Evolutionary conservation across 2,888 invertebrate species (phyloP).

Genomic region (Keiferia lycopersicella): DNA sequence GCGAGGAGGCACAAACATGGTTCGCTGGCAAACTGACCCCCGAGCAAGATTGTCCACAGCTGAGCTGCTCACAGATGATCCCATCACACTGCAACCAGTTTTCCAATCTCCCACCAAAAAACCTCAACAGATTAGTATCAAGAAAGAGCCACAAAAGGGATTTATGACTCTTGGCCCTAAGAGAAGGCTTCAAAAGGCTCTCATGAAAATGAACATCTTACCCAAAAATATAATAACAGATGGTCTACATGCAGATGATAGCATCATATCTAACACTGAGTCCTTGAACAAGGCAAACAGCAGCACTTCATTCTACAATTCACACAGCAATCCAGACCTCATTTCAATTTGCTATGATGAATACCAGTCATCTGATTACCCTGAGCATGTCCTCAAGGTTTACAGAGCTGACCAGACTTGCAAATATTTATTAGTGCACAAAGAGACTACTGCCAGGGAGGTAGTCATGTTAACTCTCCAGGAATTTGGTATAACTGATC

Average conservation of each 20-base stretch:
- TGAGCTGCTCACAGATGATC: constrained; percentile 82
- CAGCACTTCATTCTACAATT: constrained; percentile 85
- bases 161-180: constrained; percentile 96
- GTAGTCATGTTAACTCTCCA: constrained; percentile 98
- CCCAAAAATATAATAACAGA: constrained; percentile 90
- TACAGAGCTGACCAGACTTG: constrained; percentile 98
- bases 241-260: constrained; percentile 85
- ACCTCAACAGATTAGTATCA: constrained; percentile 80
- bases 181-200: constrained; percentile 89
- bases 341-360: constrained; percentile 92
- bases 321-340: constrained; percentile 94
- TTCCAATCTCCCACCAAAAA: constrained; percentile 80
- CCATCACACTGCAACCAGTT: constrained; percentile 69
- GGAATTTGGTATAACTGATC: constrained; percentile 97
- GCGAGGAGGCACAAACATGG: constrained; percentile 84
- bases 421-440: constrained; percentile 97
- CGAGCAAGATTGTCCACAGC: constrained; percentile 90
- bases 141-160: constrained; percentile 86
- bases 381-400: constrained; percentile 98
- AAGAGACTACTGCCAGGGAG: constrained; percentile 93
- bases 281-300: constrained; percentile 73
- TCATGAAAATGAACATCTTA: constrained; percentile 94
- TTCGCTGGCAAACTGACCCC: constrained; percentile 85
- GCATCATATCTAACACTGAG: constrained; percentile 82
- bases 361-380: constrained; percentile 89